A percentile compares a stretch with the other conserved stretches of the same genome.
These are phyloP conservation scores for Daphoenositta chrysoptera DNA, from an alignment of 2,113 vertebrate genomes.

Conservation along the genomic window DNA sequence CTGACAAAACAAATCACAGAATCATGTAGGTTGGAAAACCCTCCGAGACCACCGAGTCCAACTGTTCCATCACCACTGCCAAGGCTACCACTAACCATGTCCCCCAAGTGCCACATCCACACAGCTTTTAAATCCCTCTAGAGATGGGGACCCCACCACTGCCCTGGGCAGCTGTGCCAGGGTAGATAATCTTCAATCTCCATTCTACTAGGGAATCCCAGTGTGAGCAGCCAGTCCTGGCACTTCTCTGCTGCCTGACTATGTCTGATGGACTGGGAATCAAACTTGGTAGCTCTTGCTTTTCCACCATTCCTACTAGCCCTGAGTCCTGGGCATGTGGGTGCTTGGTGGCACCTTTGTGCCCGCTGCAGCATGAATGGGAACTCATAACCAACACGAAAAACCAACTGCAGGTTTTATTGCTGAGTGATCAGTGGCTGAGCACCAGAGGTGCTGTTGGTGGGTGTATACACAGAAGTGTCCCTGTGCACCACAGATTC, in stretches of 20 bases:
- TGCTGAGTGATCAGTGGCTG: not conserved
- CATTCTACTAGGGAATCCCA: not conserved
- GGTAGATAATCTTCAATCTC: not conserved
- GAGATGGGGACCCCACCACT: not conserved
- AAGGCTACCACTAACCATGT: not conserved
- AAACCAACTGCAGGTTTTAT: not conserved
- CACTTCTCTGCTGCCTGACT: not conserved
- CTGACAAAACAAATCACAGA: not conserved
- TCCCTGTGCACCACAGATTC: not conserved
- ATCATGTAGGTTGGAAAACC: not conserved
- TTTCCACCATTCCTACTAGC: fast-evolving
- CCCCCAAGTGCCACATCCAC: not conserved
- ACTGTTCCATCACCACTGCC: not conserved
- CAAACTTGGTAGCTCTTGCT: fast-evolving
- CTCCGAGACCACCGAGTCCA: not conserved
- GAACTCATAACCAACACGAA: not conserved
- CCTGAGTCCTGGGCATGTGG: fast-evolving
- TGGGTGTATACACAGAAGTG: not conserved
- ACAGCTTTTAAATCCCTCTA: not conserved
- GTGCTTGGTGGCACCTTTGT: not conserved
- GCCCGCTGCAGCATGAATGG: fast-evolving
- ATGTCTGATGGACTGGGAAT: not conserved
- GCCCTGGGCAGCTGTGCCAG: not conserved
- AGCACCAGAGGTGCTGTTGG: not conserved
- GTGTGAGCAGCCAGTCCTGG: not conserved